Conservation (phyloP, 1,140 invertebrate species). For the Onthophagus taurus region DNA sequence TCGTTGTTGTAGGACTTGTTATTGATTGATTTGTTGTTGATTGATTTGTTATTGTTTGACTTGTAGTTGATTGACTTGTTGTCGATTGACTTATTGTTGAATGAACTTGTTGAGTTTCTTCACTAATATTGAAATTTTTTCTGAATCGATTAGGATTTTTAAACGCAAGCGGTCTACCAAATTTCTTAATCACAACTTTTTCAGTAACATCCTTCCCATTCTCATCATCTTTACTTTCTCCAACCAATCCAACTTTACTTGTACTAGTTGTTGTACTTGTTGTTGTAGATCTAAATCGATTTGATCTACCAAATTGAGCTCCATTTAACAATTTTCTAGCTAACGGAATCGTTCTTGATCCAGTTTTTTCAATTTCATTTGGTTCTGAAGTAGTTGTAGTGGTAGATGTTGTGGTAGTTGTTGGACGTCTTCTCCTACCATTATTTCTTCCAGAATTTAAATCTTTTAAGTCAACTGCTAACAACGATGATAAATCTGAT, state of each 20-base stretch:
- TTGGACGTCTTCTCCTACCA: slow-evolving; percentile 13
- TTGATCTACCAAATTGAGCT: slow-evolving; percentile 10
- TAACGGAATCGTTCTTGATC: slow-evolving; percentile 1
- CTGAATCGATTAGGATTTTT: not conserved
- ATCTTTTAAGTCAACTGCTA: slow-evolving; percentile 30
- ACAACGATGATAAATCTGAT: slow-evolving; percentile 37
- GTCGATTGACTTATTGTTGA: no score
- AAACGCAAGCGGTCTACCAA: not conserved
- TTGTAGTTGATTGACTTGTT: no score
- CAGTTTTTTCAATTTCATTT: not conserved
- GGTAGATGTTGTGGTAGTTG: slow-evolving; percentile 36
- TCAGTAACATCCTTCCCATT: no score
- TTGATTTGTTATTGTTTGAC: no score
- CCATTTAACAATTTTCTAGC: slow-evolving; percentile 5
- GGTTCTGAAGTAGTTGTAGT: slow-evolving; percentile 31
- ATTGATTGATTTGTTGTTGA: no score
- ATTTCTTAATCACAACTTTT: not conserved
- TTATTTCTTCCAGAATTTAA: slow-evolving; percentile 13
- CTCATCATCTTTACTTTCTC: no score
- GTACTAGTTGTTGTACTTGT: not conserved
- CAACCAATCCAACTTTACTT: no score
- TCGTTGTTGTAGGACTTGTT: no score
- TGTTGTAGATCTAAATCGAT: slow-evolving; percentile 23
- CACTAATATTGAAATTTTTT: no score
- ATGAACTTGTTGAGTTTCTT: not conserved